Evolutionary conservation across 1,140 invertebrate species (phyloP).

Genomic region (Hylyphantes graminicola): DNA sequence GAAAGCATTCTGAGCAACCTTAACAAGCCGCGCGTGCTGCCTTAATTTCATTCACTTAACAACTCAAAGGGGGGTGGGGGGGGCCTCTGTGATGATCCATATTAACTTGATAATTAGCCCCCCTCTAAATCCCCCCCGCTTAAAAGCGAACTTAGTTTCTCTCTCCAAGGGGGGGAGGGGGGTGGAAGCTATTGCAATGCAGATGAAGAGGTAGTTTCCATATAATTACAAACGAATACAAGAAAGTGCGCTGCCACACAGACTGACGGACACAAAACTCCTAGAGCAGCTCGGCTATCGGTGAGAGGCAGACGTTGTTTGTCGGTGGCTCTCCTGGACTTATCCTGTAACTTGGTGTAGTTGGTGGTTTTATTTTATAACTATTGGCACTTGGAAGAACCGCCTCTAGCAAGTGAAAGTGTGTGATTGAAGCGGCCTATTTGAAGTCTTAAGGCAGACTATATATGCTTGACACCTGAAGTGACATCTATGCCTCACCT

Average conservation of each 20-base stretch:
- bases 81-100: slow-evolving; percentile 61
- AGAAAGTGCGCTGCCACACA: slow-evolving; percentile 56
- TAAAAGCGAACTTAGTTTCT: slow-evolving; percentile 57
- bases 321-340: slow-evolving; percentile 23
- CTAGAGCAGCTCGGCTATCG: slow-evolving; percentile 52
- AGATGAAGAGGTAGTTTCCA: slow-evolving; percentile 62
- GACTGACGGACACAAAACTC: slow-evolving; percentile 46
- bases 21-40: slow-evolving; percentile 57
- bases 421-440: too few relatives aligned
- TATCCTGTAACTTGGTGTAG: too few relatives aligned
- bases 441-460: too few relatives aligned
- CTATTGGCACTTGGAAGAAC: too few relatives aligned
- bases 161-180: slow-evolving; percentile 8
- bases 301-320: slow-evolving; percentile 41
- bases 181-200: slow-evolving; percentile 59
- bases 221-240: slow-evolving; percentile 62
- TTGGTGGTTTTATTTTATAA: too few relatives aligned
- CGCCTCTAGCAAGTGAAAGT: too few relatives aligned
- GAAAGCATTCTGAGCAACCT: background rate
- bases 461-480: too few relatives aligned
- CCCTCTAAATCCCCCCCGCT: slow-evolving; percentile 31
- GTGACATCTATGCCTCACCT: too few relatives aligned
- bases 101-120: slow-evolving; percentile 62
- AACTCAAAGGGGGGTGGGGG: slow-evolving; percentile 26
- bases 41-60: slow-evolving; percentile 62